Percentiles rank a stretch among this genome's conserved stretches.
phyloP scores from a whole-genome alignment of 2,797 vertebrate genomes.

The Philypnodon macrostomus region DNA sequence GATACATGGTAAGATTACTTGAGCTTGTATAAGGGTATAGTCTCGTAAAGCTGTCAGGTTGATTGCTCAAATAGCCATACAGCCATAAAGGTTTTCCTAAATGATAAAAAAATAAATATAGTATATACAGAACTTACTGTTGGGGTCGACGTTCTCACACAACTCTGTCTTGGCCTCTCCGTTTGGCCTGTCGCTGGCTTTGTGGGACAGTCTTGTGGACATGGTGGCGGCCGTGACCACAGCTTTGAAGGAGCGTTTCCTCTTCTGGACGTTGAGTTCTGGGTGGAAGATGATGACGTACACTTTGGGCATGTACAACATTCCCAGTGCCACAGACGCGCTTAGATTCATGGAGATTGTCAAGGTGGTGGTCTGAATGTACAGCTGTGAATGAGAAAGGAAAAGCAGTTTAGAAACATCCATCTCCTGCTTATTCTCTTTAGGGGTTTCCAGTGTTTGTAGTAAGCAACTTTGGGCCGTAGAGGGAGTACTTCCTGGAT shows the following conservation, averaged over 20 bases:
- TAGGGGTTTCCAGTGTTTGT: too few relatives aligned
- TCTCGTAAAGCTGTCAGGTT: too few relatives aligned
- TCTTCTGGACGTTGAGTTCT: slow-evolving; percentile 91
- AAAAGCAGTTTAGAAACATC: neutral
- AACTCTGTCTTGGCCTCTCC: slow-evolving; percentile 93
- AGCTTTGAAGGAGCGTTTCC: slow-evolving; percentile 91
- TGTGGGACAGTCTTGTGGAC: slow-evolving; percentile 89
- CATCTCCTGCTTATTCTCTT: too few relatives aligned
- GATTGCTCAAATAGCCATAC: too few relatives aligned
- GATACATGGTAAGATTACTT: too few relatives aligned
- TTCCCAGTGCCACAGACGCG: slow-evolving; percentile 89
- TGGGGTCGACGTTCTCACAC: slow-evolving; percentile 86
- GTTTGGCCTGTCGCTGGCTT: slow-evolving; percentile 87
- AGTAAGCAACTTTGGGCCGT: too few relatives aligned
- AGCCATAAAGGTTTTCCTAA: too few relatives aligned
- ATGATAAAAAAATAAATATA: too few relatives aligned
- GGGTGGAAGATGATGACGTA: slow-evolving; percentile 96
- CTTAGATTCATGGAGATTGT: slow-evolving; percentile 94
- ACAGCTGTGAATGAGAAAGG: slow-evolving; percentile 78
- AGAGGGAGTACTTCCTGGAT: too few relatives aligned
- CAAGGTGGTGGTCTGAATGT: slow-evolving; percentile 92
- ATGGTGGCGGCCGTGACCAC: slow-evolving; percentile 90
- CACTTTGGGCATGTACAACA: slow-evolving; percentile 95
- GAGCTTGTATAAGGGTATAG: too few relatives aligned
- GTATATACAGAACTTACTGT: slow-evolving; percentile 79